Percentiles rank a stretch among this genome's conserved stretches.
Evolutionary conservation across 2,797 vertebrate species (phyloP).

Genomic region (Centroberyx gerrardi): DNA sequence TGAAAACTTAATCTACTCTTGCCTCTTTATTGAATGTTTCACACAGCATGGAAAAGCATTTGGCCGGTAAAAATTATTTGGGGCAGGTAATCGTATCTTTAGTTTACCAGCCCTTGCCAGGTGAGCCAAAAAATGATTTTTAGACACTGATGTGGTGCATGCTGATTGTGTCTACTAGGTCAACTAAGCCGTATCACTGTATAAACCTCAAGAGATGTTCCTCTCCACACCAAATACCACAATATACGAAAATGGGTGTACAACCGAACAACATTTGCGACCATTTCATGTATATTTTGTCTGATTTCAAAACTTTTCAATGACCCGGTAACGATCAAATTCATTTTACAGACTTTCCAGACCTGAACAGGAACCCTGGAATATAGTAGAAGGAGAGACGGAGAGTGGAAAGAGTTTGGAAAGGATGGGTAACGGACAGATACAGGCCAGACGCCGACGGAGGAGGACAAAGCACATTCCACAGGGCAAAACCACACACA

Average conservation of each 20-base stretch:
- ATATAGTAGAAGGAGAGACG: slow-evolving; percentile 53
- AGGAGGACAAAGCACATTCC: slow-evolving; percentile 17
- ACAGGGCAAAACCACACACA: slow-evolving; percentile 40
- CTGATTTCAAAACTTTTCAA: not conserved
- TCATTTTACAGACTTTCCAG: not conserved
- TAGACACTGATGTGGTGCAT: no score
- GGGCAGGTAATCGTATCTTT: no score
- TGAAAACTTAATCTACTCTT: no score
- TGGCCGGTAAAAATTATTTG: no score
- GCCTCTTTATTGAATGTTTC: no score
- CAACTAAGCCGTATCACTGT: no score
- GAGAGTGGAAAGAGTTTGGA: slow-evolving; percentile 76
- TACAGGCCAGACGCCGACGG: slow-evolving; percentile 34
- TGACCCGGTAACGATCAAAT: not conserved
- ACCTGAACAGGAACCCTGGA: slow-evolving; percentile 71
- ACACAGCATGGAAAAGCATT: no score
- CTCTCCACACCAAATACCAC: not conserved
- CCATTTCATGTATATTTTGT: not conserved
- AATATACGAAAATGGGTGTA: no score
- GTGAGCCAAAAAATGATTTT: no score
- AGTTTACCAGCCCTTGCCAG: no score
- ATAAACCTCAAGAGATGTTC: not conserved
- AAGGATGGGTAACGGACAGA: slow-evolving; percentile 79
- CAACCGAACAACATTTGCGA: no score
- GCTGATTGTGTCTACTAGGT: no score